These are phyloP conservation scores for Nycticebus coucang DNA, from an alignment of 2,113 vertebrate genomes.

Conservation along the genomic window DNA sequence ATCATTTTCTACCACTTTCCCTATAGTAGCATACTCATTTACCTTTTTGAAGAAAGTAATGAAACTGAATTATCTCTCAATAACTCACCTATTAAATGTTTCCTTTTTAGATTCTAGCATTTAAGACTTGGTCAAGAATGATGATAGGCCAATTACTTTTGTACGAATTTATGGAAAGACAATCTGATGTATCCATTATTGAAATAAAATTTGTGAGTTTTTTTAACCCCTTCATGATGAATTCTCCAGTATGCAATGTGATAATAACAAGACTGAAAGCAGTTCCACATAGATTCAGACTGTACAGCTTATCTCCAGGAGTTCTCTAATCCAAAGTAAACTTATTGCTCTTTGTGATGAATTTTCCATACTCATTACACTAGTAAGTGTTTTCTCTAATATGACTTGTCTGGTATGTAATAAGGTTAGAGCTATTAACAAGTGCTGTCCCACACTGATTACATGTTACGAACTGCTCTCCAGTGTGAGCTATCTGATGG, in stretches of 20 bases:
- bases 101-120: slow-evolving; percentile 15
- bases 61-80: neutral
- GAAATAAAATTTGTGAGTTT: neutral
- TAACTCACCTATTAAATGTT: neutral
- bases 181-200: neutral
- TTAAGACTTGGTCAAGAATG: slow-evolving; percentile 11
- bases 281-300: neutral
- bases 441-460: slow-evolving; percentile 60
- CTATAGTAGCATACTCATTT: neutral
- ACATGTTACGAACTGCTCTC: slow-evolving; percentile 68
- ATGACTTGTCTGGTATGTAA: slow-evolving; percentile 33
- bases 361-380: neutral
- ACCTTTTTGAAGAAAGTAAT: neutral
- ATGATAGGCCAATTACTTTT: neutral
- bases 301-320: neutral
- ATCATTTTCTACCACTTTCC: neutral
- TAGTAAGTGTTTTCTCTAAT: slow-evolving; percentile 40
- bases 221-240: neutral
- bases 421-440: neutral
- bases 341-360: neutral
- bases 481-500: slow-evolving; percentile 65
- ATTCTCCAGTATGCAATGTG: neutral
- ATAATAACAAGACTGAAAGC: neutral
- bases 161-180: slow-evolving; percentile 2
- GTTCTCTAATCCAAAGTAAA: slow-evolving; percentile 3